A percentile compares a stretch with the other conserved stretches of the same genome.
Evolutionary conservation across 1,140 invertebrate genomes (phyloP).

Genomic region (Calosoma granatense): DNA sequence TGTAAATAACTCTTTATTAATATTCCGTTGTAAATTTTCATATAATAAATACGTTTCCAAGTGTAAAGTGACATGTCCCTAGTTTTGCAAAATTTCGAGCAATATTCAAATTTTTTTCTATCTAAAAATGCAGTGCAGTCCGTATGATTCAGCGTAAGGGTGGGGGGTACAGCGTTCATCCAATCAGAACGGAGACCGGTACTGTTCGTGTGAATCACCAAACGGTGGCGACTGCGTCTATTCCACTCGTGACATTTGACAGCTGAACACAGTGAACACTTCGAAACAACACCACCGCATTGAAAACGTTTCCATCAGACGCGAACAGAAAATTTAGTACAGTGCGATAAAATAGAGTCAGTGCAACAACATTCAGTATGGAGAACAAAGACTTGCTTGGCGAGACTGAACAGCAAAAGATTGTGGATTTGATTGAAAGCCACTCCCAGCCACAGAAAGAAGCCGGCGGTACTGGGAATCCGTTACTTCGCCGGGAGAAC

Average conservation of each 20-base stretch:
- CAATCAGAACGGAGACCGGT: slow-evolving; percentile 1
- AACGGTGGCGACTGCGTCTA: background rate
- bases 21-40: too few relatives aligned
- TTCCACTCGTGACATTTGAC: background rate
- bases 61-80: too few relatives aligned
- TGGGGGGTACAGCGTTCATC: background rate
- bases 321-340: too few relatives aligned
- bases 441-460: background rate
- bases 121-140: too few relatives aligned
- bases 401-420: background rate
- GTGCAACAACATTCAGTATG: background rate
- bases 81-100: too few relatives aligned
- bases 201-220: background rate
- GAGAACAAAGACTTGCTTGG: background rate
- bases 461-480: background rate
- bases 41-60: too few relatives aligned
- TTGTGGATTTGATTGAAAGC: background rate
- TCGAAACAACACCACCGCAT: too few relatives aligned
- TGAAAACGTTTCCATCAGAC: too few relatives aligned
- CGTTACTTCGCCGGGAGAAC: slow-evolving; percentile 36
- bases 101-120: too few relatives aligned
- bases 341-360: too few relatives aligned
- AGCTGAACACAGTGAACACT: background rate
- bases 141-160: too few relatives aligned
- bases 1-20: too few relatives aligned